phyloP scores from a whole-genome alignment of 2,113 vertebrate genomes.

The Nycticryphes semicollaris region DNA sequence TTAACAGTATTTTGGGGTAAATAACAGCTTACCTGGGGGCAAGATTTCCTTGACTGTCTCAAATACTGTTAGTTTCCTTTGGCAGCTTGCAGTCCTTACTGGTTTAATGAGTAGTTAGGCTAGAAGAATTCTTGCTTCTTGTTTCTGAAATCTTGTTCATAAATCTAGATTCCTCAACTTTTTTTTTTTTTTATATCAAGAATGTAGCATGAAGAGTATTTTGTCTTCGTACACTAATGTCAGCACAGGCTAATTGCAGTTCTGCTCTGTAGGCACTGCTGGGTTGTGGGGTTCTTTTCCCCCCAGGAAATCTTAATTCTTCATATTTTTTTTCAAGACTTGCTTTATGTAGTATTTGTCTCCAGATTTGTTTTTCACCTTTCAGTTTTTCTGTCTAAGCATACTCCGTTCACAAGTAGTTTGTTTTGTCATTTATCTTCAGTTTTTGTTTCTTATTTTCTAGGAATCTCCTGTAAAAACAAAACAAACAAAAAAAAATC shows the following conservation, averaged over 20 bases:
- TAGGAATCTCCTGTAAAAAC: slow-evolving; percentile 77
- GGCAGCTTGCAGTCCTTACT: neutral
- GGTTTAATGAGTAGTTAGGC: neutral
- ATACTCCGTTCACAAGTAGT: slow-evolving; percentile 37
- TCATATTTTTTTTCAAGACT: neutral
- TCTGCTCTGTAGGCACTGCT: neutral
- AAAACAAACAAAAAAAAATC: slow-evolving; percentile 22
- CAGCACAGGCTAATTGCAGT: neutral
- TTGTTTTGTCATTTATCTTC: slow-evolving; percentile 68
- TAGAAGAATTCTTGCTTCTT: neutral
- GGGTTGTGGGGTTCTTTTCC: neutral
- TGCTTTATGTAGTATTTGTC: slow-evolving; percentile 37
- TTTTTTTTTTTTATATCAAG: neutral
- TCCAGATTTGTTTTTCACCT: neutral
- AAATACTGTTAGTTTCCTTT: neutral
- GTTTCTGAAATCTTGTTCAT: neutral
- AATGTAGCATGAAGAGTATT: neutral
- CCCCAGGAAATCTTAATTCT: neutral
- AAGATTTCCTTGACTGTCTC: neutral
- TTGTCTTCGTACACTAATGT: neutral
- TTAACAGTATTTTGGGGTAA: neutral
- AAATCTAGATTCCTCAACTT: neutral
- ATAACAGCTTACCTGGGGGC: neutral
- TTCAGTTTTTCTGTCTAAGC: slow-evolving; percentile 32
- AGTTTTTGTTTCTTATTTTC: slow-evolving; percentile 66